Evolutionary conservation across 2,888 invertebrate genomes (phyloP).

Genomic region (Cyrtodaria siliqua): DNA sequence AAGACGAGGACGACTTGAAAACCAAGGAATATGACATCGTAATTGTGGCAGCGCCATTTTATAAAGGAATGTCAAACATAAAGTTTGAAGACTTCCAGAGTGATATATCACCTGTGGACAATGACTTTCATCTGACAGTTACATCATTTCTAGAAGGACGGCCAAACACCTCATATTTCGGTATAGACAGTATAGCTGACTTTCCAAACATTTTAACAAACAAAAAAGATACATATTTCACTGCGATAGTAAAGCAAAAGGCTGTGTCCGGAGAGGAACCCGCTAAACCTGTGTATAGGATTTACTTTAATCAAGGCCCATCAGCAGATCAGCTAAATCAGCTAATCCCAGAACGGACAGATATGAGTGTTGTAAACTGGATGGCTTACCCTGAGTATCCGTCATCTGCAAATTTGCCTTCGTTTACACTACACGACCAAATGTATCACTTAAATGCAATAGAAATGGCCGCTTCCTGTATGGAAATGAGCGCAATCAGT

Average conservation of each 20-base stretch:
- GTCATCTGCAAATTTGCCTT: slow-evolving; percentile 82
- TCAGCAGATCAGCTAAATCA: slow-evolving; percentile 85
- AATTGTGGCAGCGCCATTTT: slow-evolving; percentile 88
- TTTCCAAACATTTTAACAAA: slow-evolving; percentile 86
- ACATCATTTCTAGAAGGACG: slow-evolving; percentile 88
- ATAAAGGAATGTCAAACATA: slow-evolving; percentile 84
- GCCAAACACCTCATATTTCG: slow-evolving; percentile 87
- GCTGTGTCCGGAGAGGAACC: slow-evolving; percentile 71
- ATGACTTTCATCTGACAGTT: slow-evolving; percentile 87
- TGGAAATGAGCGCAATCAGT: slow-evolving; percentile 90
- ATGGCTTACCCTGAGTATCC: slow-evolving; percentile 82
- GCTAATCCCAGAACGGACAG: slow-evolving; percentile 86
- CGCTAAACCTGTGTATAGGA: slow-evolving; percentile 87
- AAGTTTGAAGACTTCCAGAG: slow-evolving; percentile 86
- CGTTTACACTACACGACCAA: slow-evolving; percentile 87
- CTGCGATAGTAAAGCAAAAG: slow-evolving; percentile 86
- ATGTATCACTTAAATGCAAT: slow-evolving; percentile 89
- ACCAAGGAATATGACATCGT: slow-evolving; percentile 87
- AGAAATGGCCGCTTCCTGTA: slow-evolving; percentile 90
- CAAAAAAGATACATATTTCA: slow-evolving; percentile 86
- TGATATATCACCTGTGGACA: slow-evolving; percentile 64
- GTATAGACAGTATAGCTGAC: slow-evolving; percentile 79
- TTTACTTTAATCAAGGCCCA: slow-evolving; percentile 88
- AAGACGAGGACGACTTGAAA: slow-evolving; percentile 35
- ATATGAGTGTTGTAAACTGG: slow-evolving; percentile 79